Base-by-base conservation (phyloP, 2,888 invertebrate species). In the Drosophila dives region DNA sequence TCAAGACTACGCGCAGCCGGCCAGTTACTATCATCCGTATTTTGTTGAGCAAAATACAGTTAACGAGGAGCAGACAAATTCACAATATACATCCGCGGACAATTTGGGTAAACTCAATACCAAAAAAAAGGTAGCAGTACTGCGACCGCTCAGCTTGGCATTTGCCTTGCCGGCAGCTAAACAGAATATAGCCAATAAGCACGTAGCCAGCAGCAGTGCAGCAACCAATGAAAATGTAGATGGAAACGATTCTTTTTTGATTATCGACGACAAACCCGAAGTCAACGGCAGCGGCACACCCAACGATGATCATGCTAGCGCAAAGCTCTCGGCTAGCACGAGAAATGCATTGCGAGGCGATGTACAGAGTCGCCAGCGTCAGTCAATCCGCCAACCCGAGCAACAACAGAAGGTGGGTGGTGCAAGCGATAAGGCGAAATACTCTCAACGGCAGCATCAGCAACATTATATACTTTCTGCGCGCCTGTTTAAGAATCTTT, bases 291-390 rank as follows among this genome's bases (percentile, higher is more conserved):
- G n/a, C 33, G 60, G 63, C 32, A 63, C 15, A 63, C 12, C 63
- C 33, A 38, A 29, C 11, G 60, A 69, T 12, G 64, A 72, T 23
- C 26, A 15, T 32, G n/a, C 15, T 10, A 26, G 40, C 5, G 12
- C 58, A n/a, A 26, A 34, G 4, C 65, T 77, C 63, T 80, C 77
- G 15, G 72, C 79, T 48, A 72, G 77, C 61, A 64, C 83, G 62
- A 87, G 86, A 32, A 90, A 81, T 78, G 64, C 73, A n/a, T 62
- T 90, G 83, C 80, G 72, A 7, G 81, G 88, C 58, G 80, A 86
- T 75, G 34, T 12, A 4, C 59, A 32, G 3, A 89, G 55, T 50
- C 80, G 80, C 11, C 73, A 80, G 23, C 80, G 83, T 0, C 85
- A 88, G 48, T 29, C 29, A 29, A 29, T 29, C 29, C 80, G 80